phyloP scores from a whole-genome alignment of 2,113 vertebrate genomes.

The Laticauda laticaudata region DNA sequence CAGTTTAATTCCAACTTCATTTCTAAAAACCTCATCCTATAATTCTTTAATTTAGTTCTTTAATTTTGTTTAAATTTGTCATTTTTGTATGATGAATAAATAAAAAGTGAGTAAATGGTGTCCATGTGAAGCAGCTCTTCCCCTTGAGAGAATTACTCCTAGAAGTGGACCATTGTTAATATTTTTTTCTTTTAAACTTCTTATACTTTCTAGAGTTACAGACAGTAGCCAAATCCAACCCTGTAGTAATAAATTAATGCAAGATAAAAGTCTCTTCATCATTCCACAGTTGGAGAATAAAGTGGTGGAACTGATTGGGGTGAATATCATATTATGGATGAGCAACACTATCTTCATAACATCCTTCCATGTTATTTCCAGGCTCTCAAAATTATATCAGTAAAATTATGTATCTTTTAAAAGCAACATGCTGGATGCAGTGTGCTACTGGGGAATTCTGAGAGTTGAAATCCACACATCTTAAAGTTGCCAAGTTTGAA shows the following conservation, averaged over 20 bases:
- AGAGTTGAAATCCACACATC: not conserved
- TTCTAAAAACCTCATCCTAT: not conserved
- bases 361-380: not conserved
- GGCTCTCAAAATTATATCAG: not conserved
- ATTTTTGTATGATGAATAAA: too few species aligned
- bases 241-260: not conserved
- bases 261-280: not conserved
- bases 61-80: too few species aligned
- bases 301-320: not conserved
- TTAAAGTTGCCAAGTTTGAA: not conserved
- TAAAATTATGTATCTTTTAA: not conserved
- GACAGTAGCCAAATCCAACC: not conserved
- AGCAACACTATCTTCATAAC: not conserved
- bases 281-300: not conserved
- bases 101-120: not conserved
- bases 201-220: not conserved
- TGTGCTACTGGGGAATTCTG: not conserved
- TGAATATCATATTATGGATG: not conserved
- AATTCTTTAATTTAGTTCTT: too few species aligned
- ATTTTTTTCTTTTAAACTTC: not conserved
- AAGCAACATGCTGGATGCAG: not conserved
- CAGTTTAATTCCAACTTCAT: not conserved
- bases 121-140: not conserved
- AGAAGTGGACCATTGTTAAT: not conserved
- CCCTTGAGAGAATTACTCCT: not conserved